Base-by-base conservation (phyloP, 2,797 vertebrate species). In the Setipinna tenuifilis region DNA sequence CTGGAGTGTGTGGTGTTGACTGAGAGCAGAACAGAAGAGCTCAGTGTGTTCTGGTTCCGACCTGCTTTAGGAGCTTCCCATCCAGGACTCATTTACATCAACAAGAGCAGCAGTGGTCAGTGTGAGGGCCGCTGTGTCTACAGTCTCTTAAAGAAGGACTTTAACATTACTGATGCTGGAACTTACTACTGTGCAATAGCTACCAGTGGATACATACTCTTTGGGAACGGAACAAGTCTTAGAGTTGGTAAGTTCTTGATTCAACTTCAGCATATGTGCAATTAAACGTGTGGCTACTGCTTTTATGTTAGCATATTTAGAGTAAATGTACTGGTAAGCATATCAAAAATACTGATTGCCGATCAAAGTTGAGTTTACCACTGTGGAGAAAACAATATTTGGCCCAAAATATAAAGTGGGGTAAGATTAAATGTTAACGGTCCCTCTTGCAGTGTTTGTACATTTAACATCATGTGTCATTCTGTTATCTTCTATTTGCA, bases 41-140 rank as follows among this genome's bases (percentile, higher is more conserved):
- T 85, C 59, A 84, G 14, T 82, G 84, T 89, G 83, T 81, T 89
- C 82, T 89, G 89, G 89, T 87, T 89, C 83, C 86, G 78, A 89
- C 44, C 86, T 35, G 46, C 85, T 86, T 68, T 85, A 68, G 54
- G 31, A 85, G 50, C 82, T 85, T 68, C 88, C 57, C 46, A 71
- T 86, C 83, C 88, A 61, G 82, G 87, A 41, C 83, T 89, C 71
- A 85, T 89, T 23, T 89, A 81, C 83, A 84, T 59, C 87, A 41
- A 84, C 50, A 31, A 81, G 35, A 85, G 82, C 86, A 80, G 82
- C 44, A 87, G 86, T 57, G 61, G 83, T 58, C 83, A 84, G 23
- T 88, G 62, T 85, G 87, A 81, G 82, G 85, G 23, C 11, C 83
- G 5, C n/a, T 86, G 85, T 78, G 48, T 87, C 31, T 83, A 82